Base-by-base conservation (phyloP, 2,888 invertebrate species). In the Apamea crenata region DNA sequence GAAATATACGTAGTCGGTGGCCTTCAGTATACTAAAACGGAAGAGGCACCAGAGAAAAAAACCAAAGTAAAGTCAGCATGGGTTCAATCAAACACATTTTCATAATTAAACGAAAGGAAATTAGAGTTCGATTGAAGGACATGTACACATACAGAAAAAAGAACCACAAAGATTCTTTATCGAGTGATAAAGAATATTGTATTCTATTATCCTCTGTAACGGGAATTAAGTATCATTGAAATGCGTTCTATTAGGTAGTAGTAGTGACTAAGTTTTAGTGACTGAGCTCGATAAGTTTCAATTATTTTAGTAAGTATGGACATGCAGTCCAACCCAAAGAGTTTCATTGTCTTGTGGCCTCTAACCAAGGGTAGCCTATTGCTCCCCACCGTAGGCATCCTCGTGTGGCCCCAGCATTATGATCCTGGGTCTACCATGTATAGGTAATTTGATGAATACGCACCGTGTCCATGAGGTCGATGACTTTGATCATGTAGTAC, bases 391-490 rank as follows among this genome's bases (percentile, higher is more conserved):
- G 47, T 29, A 8, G 8, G 14, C 50, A 0, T 10, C 53, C 10
- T 18, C 16, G 3, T 66, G 66, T 25, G 40, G 36, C 25, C 36
- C 16, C 36, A 40, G 36, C 66, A 36, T 66, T 66, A 66, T 36
- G 66, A 66, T 66, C 25, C 36, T 66, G 25, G 36, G 36, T 14
- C 32, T 32, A 25, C 32, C 25, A 70, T 36, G 21, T 4, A 5
- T 29, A n/a, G n/a, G n/a, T n/a, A 14, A 32, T 68, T 18, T 67
- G 25, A 29, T 65, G 3, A 44, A 63, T 77, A 88, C 85, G 89
- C 84, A 97, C 97, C 93, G 97, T 97, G 88, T 97, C 97, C 74
- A 97, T 83, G 70, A 97, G 92, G 85, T 97, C 97, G n/a, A 96
- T 87, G 65, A 97, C 91, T 88, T 97, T 97, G 82, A 97, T 94